These are phyloP conservation scores for Microplitis demolitor DNA, from an alignment of 1,140 invertebrate species.

Conservation along the genomic window DNA sequence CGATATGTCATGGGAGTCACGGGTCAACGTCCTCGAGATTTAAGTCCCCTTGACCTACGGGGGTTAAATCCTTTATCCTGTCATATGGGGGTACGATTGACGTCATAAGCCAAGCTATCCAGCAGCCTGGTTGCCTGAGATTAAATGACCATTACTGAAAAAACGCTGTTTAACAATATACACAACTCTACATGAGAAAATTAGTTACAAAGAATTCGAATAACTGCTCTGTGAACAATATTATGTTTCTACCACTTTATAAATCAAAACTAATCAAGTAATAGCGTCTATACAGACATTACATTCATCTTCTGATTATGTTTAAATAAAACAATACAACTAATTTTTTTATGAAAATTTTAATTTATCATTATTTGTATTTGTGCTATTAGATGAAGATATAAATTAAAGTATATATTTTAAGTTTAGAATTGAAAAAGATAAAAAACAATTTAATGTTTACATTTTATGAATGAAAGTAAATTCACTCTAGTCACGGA, in stretches of 20 bases:
- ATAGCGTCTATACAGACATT: neutral
- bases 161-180: neutral
- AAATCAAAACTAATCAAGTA: neutral
- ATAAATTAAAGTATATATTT: too few species aligned
- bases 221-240: neutral
- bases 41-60: too few species aligned
- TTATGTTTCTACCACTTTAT: constrained; percentile 1
- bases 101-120: too few species aligned
- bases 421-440: neutral
- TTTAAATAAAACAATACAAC: neutral
- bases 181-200: neutral
- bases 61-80: too few species aligned
- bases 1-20: too few species aligned
- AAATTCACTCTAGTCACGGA: constrained; percentile 4
- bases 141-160: neutral
- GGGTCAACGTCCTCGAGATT: too few species aligned
- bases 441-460: neutral
- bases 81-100: too few species aligned
- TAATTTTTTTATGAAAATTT: too few species aligned
- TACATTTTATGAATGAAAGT: neutral
- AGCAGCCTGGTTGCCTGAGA: too few species aligned
- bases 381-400: too few species aligned
- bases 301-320: neutral
- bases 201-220: constrained; percentile 2
- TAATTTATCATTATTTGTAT: neutral